Evolutionary conservation across 2,797 vertebrate species (phyloP).

Genomic region (Tragelaphus eurycerus): DNA sequence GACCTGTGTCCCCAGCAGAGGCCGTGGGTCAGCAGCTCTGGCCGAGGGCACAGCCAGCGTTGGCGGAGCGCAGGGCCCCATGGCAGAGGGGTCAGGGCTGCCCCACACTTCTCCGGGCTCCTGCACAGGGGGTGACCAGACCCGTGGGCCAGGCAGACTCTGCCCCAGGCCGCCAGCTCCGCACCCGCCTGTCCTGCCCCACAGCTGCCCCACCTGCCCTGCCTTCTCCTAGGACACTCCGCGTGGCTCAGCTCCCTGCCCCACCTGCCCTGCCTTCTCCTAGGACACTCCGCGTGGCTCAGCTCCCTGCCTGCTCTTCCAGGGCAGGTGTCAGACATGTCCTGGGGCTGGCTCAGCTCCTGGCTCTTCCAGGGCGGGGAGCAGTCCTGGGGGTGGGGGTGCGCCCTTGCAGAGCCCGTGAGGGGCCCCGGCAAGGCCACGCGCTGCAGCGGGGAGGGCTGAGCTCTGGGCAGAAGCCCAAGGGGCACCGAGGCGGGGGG

Average conservation of each 20-base stretch:
- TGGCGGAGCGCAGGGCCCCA: too few species aligned
- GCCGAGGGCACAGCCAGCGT: not conserved
- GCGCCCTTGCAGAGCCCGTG: not conserved
- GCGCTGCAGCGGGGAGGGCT: not conserved
- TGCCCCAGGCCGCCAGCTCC: too few species aligned
- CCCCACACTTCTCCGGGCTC: accelerated
- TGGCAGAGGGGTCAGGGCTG: too few species aligned
- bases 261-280: too few species aligned
- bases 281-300: too few species aligned
- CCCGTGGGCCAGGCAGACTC: not conserved
- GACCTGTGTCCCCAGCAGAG: not conserved
- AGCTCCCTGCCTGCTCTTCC: too few species aligned
- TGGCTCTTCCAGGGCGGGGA: not conserved
- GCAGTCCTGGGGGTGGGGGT: too few species aligned
- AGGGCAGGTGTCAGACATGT: too few species aligned
- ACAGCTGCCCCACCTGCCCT: not conserved
- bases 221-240: not conserved
- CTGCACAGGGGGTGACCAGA: not conserved
- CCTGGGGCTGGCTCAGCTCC: slow-evolving; percentile 21
- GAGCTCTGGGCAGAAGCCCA: not conserved
- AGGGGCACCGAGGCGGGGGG: accelerated
- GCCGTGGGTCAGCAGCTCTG: not conserved
- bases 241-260: slow-evolving; percentile 19
- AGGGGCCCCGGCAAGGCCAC: accelerated
- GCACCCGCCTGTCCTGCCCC: accelerated